Conservation (phyloP, 2,888 invertebrate species). For the Pterostichus madidus region DNA sequence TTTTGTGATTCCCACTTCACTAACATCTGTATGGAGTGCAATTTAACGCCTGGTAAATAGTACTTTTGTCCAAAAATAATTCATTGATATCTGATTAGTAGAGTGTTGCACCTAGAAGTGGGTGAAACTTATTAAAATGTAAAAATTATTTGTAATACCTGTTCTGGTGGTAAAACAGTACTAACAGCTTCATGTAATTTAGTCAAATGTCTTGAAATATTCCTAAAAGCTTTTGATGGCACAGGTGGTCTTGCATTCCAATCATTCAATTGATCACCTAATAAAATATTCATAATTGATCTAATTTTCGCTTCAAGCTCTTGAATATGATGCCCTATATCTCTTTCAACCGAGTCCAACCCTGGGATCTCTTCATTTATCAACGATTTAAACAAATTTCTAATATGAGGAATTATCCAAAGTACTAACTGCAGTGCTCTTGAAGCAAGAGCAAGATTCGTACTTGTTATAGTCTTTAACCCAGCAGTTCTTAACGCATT, state of each 20-base stretch:
- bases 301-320: slow-evolving; percentile 96
- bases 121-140: too few relatives aligned
- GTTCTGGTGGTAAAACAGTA: slow-evolving; percentile 88
- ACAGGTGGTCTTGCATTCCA: slow-evolving; percentile 98
- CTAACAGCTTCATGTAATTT: slow-evolving; percentile 95
- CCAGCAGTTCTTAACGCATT: slow-evolving; percentile 97
- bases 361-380: slow-evolving; percentile 79
- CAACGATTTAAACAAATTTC: slow-evolving; percentile 83
- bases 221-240: slow-evolving; percentile 93
- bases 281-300: slow-evolving; percentile 91
- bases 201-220: slow-evolving; percentile 91
- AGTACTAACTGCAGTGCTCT: slow-evolving; percentile 90
- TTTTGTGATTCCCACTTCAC: too few relatives aligned
- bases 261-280: slow-evolving; percentile 87
- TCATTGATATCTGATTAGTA: too few relatives aligned
- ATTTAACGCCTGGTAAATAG: too few relatives aligned
- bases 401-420: slow-evolving; percentile 88
- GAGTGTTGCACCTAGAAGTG: too few relatives aligned
- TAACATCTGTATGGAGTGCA: too few relatives aligned
- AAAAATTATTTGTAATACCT: slow-evolving; percentile 78
- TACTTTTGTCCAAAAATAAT: too few relatives aligned
- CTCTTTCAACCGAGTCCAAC: slow-evolving; percentile 87
- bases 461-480: slow-evolving; percentile 95
- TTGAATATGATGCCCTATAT: slow-evolving; percentile 92
- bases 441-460: slow-evolving; percentile 93